Conservation (phyloP, 2,888 invertebrate species). For the Ophion costatus region DNA sequence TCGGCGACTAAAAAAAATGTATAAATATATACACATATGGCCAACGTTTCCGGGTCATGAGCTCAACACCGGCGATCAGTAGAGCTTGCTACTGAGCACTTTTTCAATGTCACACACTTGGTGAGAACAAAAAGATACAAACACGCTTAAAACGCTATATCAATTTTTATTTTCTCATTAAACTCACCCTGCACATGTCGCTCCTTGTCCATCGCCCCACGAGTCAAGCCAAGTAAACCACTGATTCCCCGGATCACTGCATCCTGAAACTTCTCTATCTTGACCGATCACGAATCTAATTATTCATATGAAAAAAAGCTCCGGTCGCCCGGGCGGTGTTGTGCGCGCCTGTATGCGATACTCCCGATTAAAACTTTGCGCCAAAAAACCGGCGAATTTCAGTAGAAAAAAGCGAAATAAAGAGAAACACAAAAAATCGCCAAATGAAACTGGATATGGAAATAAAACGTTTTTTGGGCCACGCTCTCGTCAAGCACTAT, state of each 20-base stretch:
- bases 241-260: constrained; percentile 75
- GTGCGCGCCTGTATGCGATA: constrained; percentile 12
- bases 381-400: not conserved
- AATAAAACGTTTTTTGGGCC: constrained; percentile 2
- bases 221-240: constrained; percentile 68
- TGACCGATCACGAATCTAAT: constrained; percentile 61
- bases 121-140: no score
- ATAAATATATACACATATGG: no score
- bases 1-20: no score
- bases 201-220: constrained; percentile 80
- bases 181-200: constrained; percentile 78
- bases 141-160: no score
- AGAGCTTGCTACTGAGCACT: no score
- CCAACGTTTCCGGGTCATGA: no score
- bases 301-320: constrained; percentile 31
- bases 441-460: not conserved
- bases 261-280: constrained; percentile 76
- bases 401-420: not conserved
- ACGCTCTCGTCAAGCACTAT: constrained; percentile 1
- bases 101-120: no score
- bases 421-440: not conserved
- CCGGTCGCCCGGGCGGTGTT: constrained; percentile 23
- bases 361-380: constrained; percentile 28
- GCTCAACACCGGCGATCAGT: no score
- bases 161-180: not conserved